phyloP scores from a whole-genome alignment of 2,113 vertebrate species.

The Carassius gibelio region DNA sequence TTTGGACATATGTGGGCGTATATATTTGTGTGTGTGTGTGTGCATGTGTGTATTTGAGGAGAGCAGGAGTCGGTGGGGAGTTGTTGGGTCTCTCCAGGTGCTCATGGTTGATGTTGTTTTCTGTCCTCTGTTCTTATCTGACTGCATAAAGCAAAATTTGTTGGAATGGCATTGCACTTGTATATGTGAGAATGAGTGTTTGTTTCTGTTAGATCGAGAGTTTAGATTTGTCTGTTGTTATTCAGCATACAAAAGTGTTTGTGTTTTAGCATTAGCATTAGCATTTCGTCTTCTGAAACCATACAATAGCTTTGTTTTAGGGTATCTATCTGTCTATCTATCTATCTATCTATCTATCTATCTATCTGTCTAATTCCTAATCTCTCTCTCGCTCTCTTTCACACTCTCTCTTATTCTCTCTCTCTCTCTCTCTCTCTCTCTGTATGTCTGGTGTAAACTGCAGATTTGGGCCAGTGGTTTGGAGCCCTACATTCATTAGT shows the following conservation, averaged over 20 bases:
- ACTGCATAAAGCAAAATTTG: constrained; percentile 64
- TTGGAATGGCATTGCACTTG: constrained; percentile 57
- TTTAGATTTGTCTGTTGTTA: not conserved
- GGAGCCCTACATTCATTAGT: not conserved
- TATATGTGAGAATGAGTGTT: constrained; percentile 41
- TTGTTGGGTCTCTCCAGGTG: constrained; percentile 67
- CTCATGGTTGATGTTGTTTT: constrained; percentile 46
- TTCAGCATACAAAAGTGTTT: not conserved
- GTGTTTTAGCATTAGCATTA: constrained; percentile 14
- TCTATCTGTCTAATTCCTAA: not conserved
- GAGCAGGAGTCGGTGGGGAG: constrained; percentile 45
- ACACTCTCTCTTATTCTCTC: no score
- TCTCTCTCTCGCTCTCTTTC: no score
- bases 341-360: not conserved
- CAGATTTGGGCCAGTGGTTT: not conserved
- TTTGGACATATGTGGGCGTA: not conserved
- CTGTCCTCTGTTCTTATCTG: constrained; percentile 60
- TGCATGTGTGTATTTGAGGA: not conserved
- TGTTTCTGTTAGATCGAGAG: constrained; percentile 44
- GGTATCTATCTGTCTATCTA: not conserved
- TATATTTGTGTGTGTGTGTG: constrained; percentile 32
- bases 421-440: no score
- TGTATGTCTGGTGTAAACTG: not conserved
- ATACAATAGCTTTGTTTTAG: not conserved
- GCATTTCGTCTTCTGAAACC: not conserved